Evolutionary conservation across 92 coral and sea anemone species (phyloP).

Genomic region (Porites cylindrica): DNA sequence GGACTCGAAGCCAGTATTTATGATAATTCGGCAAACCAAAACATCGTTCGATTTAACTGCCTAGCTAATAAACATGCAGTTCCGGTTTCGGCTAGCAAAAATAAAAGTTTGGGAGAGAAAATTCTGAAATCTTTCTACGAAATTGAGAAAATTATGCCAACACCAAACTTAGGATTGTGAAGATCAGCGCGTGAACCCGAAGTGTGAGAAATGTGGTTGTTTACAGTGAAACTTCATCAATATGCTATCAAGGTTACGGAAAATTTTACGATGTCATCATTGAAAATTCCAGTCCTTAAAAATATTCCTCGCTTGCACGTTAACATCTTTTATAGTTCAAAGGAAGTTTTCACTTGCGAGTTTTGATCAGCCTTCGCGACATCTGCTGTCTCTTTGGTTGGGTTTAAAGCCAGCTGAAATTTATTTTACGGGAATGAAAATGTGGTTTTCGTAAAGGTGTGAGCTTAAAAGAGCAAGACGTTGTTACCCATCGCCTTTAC

Average conservation of each 20-base stretch:
- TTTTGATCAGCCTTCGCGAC: no score
- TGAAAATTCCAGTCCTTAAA: not conserved
- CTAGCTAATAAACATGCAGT: not conserved
- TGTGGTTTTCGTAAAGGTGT: not conserved
- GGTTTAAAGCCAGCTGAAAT: no score
- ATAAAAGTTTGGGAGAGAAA: not conserved
- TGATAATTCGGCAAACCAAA: not conserved
- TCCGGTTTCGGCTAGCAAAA: not conserved
- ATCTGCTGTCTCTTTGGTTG: no score
- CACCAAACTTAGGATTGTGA: no score
- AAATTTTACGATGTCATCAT: not conserved
- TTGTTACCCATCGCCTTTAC: not conserved
- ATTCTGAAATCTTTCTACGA: not conserved
- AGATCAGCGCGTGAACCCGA: no score
- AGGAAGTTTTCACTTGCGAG: no score
- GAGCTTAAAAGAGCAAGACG: not conserved
- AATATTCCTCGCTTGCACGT: not conserved
- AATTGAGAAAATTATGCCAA: no score
- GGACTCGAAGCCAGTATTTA: constrained; percentile 10
- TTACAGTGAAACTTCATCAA: not conserved
- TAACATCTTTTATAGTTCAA: not conserved
- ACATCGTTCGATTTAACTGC: not conserved
- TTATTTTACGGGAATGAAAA: not conserved
- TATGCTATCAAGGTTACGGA: not conserved
- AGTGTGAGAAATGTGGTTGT: not conserved